phyloP scores from a whole-genome alignment of 2,797 vertebrate genomes.

The Periophthalmus magnuspinnatus region DNA sequence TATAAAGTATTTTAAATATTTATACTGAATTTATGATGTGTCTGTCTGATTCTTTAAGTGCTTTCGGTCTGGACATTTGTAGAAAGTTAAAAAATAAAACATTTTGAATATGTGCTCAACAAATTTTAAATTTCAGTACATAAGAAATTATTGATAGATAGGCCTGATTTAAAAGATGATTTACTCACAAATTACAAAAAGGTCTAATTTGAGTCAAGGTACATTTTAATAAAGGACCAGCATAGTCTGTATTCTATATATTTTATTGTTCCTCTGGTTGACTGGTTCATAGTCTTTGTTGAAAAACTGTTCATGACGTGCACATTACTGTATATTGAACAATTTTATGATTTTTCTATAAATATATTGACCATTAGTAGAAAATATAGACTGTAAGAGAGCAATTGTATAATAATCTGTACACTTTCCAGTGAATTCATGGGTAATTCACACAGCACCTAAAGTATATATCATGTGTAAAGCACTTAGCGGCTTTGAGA shows the following conservation, averaged over 20 bases:
- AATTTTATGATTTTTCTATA: slow-evolving; percentile 1
- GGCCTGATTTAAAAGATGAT: not conserved
- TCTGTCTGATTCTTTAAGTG: slow-evolving; percentile 62
- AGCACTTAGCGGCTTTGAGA: slow-evolving; percentile 17
- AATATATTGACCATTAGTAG: not conserved
- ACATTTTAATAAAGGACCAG: not conserved
- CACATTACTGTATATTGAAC: not conserved
- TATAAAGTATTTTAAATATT: slow-evolving; percentile 84
- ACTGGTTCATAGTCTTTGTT: not conserved
- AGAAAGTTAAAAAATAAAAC: not conserved
- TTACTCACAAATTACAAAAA: not conserved
- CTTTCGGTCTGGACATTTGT: slow-evolving; percentile 29
- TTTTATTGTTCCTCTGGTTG: too few relatives aligned
- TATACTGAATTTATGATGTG: slow-evolving; percentile 69
- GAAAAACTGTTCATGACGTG: not conserved
- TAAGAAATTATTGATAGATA: not conserved
- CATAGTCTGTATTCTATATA: too few relatives aligned
- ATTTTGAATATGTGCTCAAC: not conserved
- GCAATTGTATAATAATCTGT: slow-evolving; percentile 14
- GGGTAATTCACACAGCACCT: slow-evolving; percentile 16
- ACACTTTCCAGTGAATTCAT: slow-evolving; percentile 22
- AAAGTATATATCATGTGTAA: slow-evolving; percentile 19
- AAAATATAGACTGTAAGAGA: slow-evolving; percentile 14
- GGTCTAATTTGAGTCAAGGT: not conserved
- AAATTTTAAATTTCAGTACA: not conserved